These are phyloP conservation scores for Hecatera dysodea DNA, from an alignment of 2,888 invertebrate genomes.

Conservation along the genomic window DNA sequence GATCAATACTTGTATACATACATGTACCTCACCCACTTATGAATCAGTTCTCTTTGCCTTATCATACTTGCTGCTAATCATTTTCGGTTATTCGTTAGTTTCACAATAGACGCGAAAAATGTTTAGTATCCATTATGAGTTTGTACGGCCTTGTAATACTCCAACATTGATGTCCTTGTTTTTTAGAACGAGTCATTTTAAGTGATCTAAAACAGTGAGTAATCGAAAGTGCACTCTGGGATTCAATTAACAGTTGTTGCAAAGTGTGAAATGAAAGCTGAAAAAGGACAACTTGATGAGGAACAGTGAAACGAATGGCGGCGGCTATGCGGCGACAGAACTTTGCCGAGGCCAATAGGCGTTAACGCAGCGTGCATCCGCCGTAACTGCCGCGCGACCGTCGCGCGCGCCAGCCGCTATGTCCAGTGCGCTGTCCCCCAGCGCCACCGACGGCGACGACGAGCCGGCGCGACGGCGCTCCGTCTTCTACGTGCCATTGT, in stretches of 20 bases:
- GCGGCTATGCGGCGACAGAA: slow-evolving; percentile 80
- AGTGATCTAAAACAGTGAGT: slow-evolving; percentile 58
- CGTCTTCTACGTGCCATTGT: slow-evolving; percentile 94
- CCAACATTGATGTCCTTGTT: slow-evolving; percentile 69
- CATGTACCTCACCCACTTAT: slow-evolving; percentile 67
- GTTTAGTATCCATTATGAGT: slow-evolving; percentile 28
- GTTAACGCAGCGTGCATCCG: slow-evolving; percentile 86
- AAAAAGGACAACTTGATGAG: slow-evolving; percentile 73
- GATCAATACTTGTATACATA: slow-evolving; percentile 77
- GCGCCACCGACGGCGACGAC: slow-evolving; percentile 82
- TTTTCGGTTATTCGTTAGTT: slow-evolving; percentile 39
- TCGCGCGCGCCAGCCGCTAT: slow-evolving; percentile 74
- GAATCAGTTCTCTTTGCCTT: slow-evolving; percentile 59
- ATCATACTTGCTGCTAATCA: slow-evolving; percentile 47
- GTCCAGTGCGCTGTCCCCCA: slow-evolving; percentile 83
- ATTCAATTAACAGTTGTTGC: slow-evolving; percentile 74
- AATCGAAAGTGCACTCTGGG: slow-evolving; percentile 65
- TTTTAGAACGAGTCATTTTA: slow-evolving; percentile 54
- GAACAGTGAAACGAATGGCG: slow-evolving; percentile 84
- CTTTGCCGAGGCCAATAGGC: slow-evolving; percentile 75
- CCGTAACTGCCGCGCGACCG: slow-evolving; percentile 48
- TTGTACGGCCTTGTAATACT: slow-evolving; percentile 68
- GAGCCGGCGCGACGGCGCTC: slow-evolving; percentile 92
- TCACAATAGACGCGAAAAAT: slow-evolving; percentile 34
- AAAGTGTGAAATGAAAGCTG: slow-evolving; percentile 79